Base-by-base conservation (phyloP, 2,113 vertebrate species). In the Pandion haliaetus region DNA sequence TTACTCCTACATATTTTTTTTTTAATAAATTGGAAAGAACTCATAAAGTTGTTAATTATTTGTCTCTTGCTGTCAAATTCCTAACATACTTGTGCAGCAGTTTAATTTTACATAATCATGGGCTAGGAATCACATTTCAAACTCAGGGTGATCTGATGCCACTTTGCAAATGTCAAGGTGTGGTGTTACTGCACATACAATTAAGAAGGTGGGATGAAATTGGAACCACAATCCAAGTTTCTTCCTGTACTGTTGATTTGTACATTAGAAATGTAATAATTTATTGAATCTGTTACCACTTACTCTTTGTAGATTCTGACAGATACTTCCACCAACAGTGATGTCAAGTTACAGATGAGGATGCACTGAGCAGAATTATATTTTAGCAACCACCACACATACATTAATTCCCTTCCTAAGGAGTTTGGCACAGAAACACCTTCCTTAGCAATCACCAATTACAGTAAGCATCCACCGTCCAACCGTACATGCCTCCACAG, bases 181-280 rank as follows among this genome's bases (percentile, higher is more conserved):
- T 98, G 97, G 89, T 95, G 94, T 99, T 98, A 98, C 98, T 95
- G 90, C 93, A 97, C 94, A 94, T 95, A 98, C 98, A 98, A 98
- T 98, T 98, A 98, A 98, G 97, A 97, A 95, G 96, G 98, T 98
- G 85, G 95, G 94, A 95, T 98, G 97, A 98, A 98, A 98, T 78
- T 85, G 92, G 91, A 97, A 97, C 97, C 97, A 94, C 95, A 96
- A 93, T 97, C 13, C 73, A 95, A 90, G 80, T 96, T 98, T 97
- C 94, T 96, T 97, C 97, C 81, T 93, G 81, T 63, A 69, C 96
- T 95, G 82, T 89, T 96, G 97, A 97, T 94, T 80, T 92, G 95
- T 96, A 97, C 93, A 96, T 89, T 38, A 82, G 86, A 84, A 96
- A 95, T 85, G 79, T 93, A 97, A 82, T 95, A 74, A 96, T 97